These are phyloP conservation scores for Trichogramma evanescens DNA, from an alignment of 2,888 invertebrate species.

Conservation along the genomic window DNA sequence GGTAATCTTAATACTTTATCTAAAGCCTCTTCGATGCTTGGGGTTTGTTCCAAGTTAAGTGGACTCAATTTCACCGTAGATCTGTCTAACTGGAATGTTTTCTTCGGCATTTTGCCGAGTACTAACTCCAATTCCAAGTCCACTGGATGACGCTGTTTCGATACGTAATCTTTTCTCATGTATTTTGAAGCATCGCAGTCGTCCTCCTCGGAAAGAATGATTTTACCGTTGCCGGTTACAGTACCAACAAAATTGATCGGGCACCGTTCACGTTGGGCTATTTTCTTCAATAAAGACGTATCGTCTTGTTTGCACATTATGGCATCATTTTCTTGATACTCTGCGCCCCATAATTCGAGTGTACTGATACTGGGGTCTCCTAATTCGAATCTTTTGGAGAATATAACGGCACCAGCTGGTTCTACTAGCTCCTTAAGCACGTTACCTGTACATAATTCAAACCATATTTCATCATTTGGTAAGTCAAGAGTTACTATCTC, in stretches of 20 bases:
- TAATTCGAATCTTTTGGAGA: constrained; percentile 75
- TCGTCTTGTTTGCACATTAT: constrained; percentile 69
- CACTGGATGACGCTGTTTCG: constrained; percentile 63
- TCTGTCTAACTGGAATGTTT: constrained; percentile 59
- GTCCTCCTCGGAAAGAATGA: constrained; percentile 60
- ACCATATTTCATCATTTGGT: background rate
- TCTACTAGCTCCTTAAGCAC: constrained; percentile 95
- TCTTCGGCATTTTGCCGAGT: constrained; percentile 77
- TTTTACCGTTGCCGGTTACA: constrained; percentile 79
- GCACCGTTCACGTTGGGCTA: constrained; percentile 83
- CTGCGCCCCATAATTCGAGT: constrained; percentile 95
- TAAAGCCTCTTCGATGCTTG: constrained; percentile 63
- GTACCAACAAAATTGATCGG: constrained; percentile 88
- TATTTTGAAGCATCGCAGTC: constrained; percentile 50
- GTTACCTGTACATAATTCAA: constrained; percentile 58
- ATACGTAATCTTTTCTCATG: constrained; percentile 39
- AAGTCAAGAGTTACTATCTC: background rate
- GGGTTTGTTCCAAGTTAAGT: constrained; percentile 52
- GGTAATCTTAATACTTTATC: constrained; percentile 78
- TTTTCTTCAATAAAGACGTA: constrained; percentile 56
- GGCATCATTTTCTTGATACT: constrained; percentile 95
- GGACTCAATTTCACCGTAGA: constrained; percentile 49
- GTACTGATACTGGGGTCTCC: constrained; percentile 93
- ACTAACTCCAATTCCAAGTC: constrained; percentile 84
- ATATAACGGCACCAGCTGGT: constrained; percentile 87